Base-by-base conservation (phyloP, 2,113 vertebrate genomes). In the Melozone crissalis region DNA sequence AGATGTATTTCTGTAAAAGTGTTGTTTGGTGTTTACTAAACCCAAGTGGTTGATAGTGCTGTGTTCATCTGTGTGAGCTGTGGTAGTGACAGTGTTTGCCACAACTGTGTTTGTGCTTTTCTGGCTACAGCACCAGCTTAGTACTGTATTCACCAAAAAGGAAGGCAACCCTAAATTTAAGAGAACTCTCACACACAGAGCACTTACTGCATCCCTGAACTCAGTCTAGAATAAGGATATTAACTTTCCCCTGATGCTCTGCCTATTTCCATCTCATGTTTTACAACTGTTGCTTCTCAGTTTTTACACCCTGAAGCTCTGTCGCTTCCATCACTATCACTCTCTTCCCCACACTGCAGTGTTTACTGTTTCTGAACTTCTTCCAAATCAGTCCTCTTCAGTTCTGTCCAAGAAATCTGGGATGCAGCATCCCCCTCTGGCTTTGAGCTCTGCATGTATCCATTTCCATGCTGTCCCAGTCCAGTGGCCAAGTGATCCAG, bases 81-180 rank as follows among this genome's bases (percentile, higher is more conserved):
- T 79, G 8, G 51, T 47, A 3, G 43, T 71, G 44, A 71, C n/a
- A 7, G 26, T 71, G 69, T 82, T 86, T 84, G 59, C 24, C 80
- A n/a, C 37, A 54, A 6, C 14, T 44, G 39, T 80, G 4, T 59
- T 11, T n/a, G 78, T 94, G 90, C 30, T 94, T 84, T 75, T 73
- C 57, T 93, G 59, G 74, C 23, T 78, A 1, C 35, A 57, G 27
- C 20, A 27, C 15, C 35, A 69, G 4, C 58, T 90, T 73, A 74
- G 55, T 92, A 79, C 90, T 96, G 94, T 88, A 69, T 95, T 76
- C 18, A 52, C 11, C 75, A 80, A 27, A 90, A 93, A 83, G 92
- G 92, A 92, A 83, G 58, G 37, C 75, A 94, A 37, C 26, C n/a
- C 37, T 43, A 76, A 58, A 73, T 76, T 83, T 44, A n/a, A 82